phyloP scores from a whole-genome alignment of 2,888 invertebrate genomes.

The Altica lythri region DNA sequence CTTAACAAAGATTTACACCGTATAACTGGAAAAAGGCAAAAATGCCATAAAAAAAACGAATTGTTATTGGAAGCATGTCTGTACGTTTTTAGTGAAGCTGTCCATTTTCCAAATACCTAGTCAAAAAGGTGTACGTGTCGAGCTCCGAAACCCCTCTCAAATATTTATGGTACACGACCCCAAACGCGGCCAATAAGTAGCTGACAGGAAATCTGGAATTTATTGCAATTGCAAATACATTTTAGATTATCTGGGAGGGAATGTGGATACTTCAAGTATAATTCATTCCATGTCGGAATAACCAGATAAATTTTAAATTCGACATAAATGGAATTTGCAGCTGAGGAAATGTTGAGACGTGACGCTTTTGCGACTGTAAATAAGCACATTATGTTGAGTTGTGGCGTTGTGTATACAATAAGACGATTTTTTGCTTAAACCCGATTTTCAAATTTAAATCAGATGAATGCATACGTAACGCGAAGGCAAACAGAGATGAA shows the following conservation, averaged over 20 bases:
- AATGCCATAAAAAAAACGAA: constrained; percentile 40
- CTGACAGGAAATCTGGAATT: constrained; percentile 44
- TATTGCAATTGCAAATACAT: constrained; percentile 38
- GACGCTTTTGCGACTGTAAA: constrained; percentile 23
- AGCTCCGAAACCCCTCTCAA: constrained; percentile 41
- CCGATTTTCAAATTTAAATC: constrained; percentile 11
- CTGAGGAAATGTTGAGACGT: constrained; percentile 28
- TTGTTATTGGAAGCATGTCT: constrained; percentile 48
- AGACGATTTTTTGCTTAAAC: constrained; percentile 7
- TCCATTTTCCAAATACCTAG: constrained; percentile 51
- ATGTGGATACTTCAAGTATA: constrained; percentile 31
- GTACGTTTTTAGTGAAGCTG: constrained; percentile 48
- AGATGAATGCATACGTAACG: constrained; percentile 8
- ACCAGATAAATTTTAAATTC: constrained; percentile 35
- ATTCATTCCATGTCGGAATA: constrained; percentile 32
- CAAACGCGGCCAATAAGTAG: constrained; percentile 40
- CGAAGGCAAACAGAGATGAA: not conserved
- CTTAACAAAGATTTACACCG: no score
- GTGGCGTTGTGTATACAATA: constrained; percentile 18
- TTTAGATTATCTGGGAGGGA: constrained; percentile 33
- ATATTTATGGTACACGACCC: constrained; percentile 43
- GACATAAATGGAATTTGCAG: constrained; percentile 34
- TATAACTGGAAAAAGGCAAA: no score
- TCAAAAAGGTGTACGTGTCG: constrained; percentile 48
- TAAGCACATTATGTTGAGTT: constrained; percentile 24